Base-by-base conservation (phyloP, 1,140 invertebrate genomes). In the Lanistes nyassanus region DNA sequence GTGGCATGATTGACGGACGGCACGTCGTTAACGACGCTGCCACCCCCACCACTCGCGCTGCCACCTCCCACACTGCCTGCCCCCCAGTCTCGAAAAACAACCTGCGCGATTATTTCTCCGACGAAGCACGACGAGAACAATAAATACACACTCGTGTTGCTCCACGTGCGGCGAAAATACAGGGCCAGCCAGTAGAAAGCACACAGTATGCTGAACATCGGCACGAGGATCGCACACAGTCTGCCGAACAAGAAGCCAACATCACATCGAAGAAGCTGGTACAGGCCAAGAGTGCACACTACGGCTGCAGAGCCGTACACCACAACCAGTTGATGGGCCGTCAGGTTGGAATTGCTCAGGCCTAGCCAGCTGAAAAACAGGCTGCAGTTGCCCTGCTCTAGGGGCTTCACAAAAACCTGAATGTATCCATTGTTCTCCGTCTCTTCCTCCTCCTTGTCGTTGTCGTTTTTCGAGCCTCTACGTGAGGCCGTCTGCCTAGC, bases 151-250 rank as follows among this genome's bases (percentile, higher is more conserved):
- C 88, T 88, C 4, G 86, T 90, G 56, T 81, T 84, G 75, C 81
- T 87, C 89, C 88, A 89, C 11, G 85, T 84, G 74, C 84, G 84
- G 34, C 89, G 82, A 56, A 87, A 81, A 76, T 83, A 85, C 67
- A 90, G 66, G 13, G 88, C 82, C 65, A 90, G 76, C 84, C 87
- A 88, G 78, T 86, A 90, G 74, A 88, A 90, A 39, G 82, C 80
- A 82, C 85, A 87, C 26, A 85, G 64, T 21, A 90, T 85, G 75
- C 85, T 83, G 80, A 89, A 89, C 77, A 89, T 84, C 36, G 89
- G 87, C 23, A 89, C 85, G n/a, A 87, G 51, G 3, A 88, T 55
- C 16, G 78, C 80, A 81, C 86, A 88, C 42, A 88, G 60, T 67
- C 85, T 74, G 55, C 87, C 84, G 76, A 89, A 87, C 72, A 87